A percentile compares a stretch with the other conserved stretches of the same genome.
Conservation (phyloP, 2,113 vertebrate species). For the Boulengeromyrus knoepffleri region DNA sequence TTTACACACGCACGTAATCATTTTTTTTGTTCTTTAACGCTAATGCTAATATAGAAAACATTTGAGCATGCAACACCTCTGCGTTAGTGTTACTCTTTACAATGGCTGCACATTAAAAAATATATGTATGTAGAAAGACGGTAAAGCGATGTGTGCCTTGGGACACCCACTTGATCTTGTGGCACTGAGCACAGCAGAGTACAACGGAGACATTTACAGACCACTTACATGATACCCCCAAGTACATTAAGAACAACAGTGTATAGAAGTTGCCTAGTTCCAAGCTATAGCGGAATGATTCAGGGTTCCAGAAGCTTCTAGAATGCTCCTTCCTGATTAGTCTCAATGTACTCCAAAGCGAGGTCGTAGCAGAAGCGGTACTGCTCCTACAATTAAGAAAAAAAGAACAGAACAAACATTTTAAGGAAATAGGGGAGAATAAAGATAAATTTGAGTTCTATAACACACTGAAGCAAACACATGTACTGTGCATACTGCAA, state of each 20-base stretch:
- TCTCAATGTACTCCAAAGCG: conserved; percentile 89
- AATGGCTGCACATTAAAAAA: conserved; percentile 60
- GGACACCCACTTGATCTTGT: conserved; percentile 50
- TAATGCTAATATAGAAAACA: conserved; percentile 43
- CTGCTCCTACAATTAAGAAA: conserved; percentile 71
- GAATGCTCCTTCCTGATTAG: conserved; percentile 57
- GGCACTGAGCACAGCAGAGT: conserved; percentile 52
- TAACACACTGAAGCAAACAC: neutral
- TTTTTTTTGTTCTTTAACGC: conserved; percentile 22
- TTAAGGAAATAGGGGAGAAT: neutral
- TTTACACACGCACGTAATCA: conserved; percentile 17
- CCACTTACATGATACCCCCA: conserved; percentile 23
- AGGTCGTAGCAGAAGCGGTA: conserved; percentile 98
- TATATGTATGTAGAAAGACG: conserved; percentile 37
- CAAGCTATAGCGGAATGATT: neutral
- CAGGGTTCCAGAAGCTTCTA: neutral
- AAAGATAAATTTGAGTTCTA: neutral
- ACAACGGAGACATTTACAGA: conserved; percentile 32
- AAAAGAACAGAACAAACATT: neutral
- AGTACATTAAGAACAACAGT: conserved; percentile 24
- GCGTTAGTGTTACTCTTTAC: conserved; percentile 48
- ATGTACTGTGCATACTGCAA: neutral
- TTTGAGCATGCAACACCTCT: conserved; percentile 68
- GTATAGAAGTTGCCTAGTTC: neutral
- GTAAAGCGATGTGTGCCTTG: conserved; percentile 42